Conservation (phyloP, 2,113 vertebrate species). For the Clarias magur region DNA sequence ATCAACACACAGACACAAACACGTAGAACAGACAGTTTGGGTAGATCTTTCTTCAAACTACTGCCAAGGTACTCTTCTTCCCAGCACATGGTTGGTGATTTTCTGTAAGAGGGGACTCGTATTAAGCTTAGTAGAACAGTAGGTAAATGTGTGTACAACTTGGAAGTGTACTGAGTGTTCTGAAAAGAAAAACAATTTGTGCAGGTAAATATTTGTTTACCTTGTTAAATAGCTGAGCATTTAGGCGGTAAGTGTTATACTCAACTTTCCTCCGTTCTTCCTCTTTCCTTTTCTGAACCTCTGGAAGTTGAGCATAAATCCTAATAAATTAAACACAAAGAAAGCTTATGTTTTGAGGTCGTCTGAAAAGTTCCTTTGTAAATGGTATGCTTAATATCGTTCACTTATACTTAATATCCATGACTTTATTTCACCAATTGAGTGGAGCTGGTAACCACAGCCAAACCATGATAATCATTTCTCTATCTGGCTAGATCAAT, state of each 20-base stretch:
- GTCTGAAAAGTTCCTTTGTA: neutral
- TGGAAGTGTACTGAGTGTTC: neutral
- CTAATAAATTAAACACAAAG: constrained; percentile 62
- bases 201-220: constrained; percentile 59
- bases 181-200: neutral
- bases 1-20: neutral
- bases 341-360: neutral
- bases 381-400: neutral
- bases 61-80: constrained; percentile 61
- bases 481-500: neutral
- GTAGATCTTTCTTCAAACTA: constrained; percentile 31
- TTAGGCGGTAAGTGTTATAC: constrained; percentile 79
- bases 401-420: neutral
- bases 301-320: constrained; percentile 89
- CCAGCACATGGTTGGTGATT: constrained; percentile 66
- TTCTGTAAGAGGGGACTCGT: constrained; percentile 62
- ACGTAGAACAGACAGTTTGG: neutral
- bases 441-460: neutral
- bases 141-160: neutral
- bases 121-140: neutral
- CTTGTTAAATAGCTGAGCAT: constrained; percentile 85
- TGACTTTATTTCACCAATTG: neutral
- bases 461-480: neutral
- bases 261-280: constrained; percentile 82
- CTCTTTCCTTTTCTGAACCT: constrained; percentile 79